Conservation (phyloP, 2,888 invertebrate genomes). For the Leptopilina myrica region DNA sequence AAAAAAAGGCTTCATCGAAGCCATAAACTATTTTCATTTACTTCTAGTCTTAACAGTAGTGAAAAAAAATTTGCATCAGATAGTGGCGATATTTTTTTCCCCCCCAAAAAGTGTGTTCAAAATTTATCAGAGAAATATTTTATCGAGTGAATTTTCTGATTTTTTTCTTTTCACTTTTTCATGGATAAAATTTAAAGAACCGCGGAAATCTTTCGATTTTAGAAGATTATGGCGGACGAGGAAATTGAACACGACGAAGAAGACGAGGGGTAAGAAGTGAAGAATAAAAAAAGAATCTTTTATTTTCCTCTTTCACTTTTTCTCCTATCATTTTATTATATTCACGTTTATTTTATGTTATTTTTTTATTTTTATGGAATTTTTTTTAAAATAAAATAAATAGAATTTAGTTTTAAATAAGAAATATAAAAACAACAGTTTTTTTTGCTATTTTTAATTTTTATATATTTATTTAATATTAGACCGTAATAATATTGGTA, state of each 20-base stretch:
- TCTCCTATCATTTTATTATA: too few relatives aligned
- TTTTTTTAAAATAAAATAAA: too few relatives aligned
- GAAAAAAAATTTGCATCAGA: slow-evolving; percentile 7
- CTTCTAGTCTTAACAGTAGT: neutral
- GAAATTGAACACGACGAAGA: slow-evolving; percentile 54
- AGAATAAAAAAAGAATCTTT: neutral
- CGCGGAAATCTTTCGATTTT: slow-evolving; percentile 16
- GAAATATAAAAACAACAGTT: too few relatives aligned
- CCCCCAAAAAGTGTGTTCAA: neutral
- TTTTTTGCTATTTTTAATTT: too few relatives aligned
- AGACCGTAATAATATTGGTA: too few relatives aligned
- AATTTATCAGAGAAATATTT: too few relatives aligned
- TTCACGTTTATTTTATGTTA: too few relatives aligned
- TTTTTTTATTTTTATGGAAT: too few relatives aligned
- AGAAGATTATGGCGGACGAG: slow-evolving; percentile 60
- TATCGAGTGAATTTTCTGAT: too few relatives aligned
- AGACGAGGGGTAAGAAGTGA: slow-evolving; percentile 61
- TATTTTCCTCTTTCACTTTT: too few relatives aligned
- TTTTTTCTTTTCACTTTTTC: neutral
- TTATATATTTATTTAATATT: too few relatives aligned
- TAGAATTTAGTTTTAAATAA: too few relatives aligned
- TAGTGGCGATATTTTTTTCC: neutral
- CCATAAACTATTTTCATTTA: slow-evolving; percentile 56
- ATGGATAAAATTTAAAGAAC: slow-evolving; percentile 22
- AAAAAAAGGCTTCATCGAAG: slow-evolving; percentile 68